phyloP scores from a whole-genome alignment of 2,888 invertebrate genomes.

The Clanis bilineata region DNA sequence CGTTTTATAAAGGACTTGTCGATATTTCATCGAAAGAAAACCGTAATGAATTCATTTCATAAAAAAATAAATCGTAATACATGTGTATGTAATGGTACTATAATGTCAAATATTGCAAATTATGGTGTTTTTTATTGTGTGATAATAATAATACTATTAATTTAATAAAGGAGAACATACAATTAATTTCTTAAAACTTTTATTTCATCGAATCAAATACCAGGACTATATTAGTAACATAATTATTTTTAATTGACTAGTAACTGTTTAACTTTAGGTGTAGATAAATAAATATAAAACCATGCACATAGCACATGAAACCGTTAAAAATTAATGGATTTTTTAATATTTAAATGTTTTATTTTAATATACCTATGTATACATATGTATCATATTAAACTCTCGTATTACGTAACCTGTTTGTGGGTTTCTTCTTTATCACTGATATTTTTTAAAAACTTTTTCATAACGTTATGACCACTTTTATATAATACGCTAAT shows the following conservation, averaged over 20 bases:
- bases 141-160: background rate
- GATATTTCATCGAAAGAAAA: background rate
- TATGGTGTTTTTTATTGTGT: background rate
- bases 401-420: background rate
- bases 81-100: background rate
- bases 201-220: background rate
- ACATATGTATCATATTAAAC: too few relatives aligned
- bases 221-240: too few relatives aligned
- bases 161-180: background rate
- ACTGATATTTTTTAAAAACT: constrained; percentile 51
- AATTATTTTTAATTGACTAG: too few relatives aligned
- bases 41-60: background rate
- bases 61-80: background rate
- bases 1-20: background rate
- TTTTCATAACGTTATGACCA: constrained; percentile 52
- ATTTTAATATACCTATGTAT: too few relatives aligned
- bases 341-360: too few relatives aligned
- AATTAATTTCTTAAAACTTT: background rate
- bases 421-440: constrained; percentile 22
- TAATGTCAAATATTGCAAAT: background rate
- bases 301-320: too few relatives aligned
- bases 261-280: too few relatives aligned
- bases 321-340: too few relatives aligned
- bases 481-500: constrained; percentile 45
- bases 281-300: too few relatives aligned